These are phyloP conservation scores for Eupithecia exiguata DNA, from an alignment of 2,888 invertebrate genomes.

Conservation along the genomic window DNA sequence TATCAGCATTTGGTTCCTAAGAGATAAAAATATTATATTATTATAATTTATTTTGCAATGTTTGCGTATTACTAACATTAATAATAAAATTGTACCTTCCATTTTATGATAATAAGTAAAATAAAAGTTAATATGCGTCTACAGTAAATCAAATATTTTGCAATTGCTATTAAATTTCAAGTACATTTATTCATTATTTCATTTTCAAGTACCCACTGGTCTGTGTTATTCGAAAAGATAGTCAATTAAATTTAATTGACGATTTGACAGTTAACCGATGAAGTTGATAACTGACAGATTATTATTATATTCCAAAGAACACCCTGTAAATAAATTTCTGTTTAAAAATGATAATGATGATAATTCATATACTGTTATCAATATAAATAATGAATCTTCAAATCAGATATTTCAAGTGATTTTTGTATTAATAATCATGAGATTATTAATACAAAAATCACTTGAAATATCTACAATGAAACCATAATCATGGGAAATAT, in stretches of 20 bases:
- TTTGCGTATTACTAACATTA: conserved; percentile 51
- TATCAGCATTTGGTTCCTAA: conserved; percentile 71
- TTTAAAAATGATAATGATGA: too few relatives aligned
- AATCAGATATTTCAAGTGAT: too few relatives aligned
- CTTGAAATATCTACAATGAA: neutral
- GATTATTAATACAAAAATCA: too few relatives aligned
- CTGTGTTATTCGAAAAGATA: neutral
- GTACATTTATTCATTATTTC: too few relatives aligned
- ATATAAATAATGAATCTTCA: neutral
- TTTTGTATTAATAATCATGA: too few relatives aligned
- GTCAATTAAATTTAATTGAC: neutral
- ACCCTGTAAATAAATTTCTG: neutral
- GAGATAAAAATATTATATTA: conserved; percentile 49
- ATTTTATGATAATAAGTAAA: conserved; percentile 48
- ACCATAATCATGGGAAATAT: neutral
- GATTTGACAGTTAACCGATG: neutral
- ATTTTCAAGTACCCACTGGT: too few relatives aligned
- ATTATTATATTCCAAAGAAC: neutral
- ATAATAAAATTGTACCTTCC: conserved; percentile 65
- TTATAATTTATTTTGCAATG: conserved; percentile 61
- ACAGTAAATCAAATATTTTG: conserved; percentile 19
- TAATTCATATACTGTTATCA: too few relatives aligned
- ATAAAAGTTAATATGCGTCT: conserved; percentile 30
- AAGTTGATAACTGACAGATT: neutral
- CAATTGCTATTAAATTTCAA: neutral